Conservation (phyloP, 1,140 invertebrate species). For the Asobara japonica region DNA sequence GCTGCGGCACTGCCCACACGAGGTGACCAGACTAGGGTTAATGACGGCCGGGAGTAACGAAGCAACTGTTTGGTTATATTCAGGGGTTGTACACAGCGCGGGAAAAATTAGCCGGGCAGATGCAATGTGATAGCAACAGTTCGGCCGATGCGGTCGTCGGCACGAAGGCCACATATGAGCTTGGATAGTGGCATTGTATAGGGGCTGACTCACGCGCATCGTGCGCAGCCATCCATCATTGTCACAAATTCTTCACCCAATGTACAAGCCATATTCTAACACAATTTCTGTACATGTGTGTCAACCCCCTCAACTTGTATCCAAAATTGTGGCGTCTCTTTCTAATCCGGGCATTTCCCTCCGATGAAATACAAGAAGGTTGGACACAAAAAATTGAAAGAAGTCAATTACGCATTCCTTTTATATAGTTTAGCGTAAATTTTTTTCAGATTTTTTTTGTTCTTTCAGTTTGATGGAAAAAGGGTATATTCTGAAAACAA, state of each 20-base stretch:
- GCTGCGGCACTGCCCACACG: too few species aligned
- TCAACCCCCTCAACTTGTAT: conserved; percentile 15
- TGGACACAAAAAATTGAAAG: too few species aligned
- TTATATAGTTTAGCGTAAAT: too few species aligned
- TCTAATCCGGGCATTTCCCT: background rate
- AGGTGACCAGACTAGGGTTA: too few species aligned
- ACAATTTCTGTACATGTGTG: conserved; percentile 19
- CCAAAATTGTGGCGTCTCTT: background rate
- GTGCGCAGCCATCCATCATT: conserved; percentile 43
- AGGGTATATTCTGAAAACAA: too few species aligned
- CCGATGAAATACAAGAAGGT: background rate
- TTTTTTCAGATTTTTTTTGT: too few species aligned
- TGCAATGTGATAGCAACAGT: conserved; percentile 59
- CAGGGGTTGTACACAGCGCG: too few species aligned
- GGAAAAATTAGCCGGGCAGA: background rate
- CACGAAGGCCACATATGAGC: conserved; percentile 57
- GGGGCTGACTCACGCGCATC: conserved; percentile 63
- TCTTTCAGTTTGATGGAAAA: too few species aligned
- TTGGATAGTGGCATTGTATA: conserved; percentile 54
- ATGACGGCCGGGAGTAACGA: too few species aligned
- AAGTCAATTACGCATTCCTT: too few species aligned
- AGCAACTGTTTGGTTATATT: too few species aligned
- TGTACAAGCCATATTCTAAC: conserved; percentile 22
- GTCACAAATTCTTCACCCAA: conserved; percentile 38
- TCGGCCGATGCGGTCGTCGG: conserved; percentile 53